Percentiles rank a stretch among this genome's conserved stretches.
Evolutionary conservation across 2,113 vertebrate genomes (phyloP).

Genomic region (Columba livia): DNA sequence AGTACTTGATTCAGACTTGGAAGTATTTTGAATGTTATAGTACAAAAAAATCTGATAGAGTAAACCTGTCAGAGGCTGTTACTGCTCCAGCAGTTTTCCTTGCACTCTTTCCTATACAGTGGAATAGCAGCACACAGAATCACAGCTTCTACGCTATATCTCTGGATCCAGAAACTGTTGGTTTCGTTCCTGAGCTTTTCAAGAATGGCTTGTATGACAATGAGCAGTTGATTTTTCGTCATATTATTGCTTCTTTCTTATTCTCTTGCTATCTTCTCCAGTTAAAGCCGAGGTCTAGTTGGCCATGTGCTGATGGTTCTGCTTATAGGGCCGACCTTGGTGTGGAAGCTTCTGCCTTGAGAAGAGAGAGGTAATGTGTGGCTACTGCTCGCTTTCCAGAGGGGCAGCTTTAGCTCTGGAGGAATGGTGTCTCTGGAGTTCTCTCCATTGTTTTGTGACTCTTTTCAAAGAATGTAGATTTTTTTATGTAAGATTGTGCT

Average conservation of each 20-base stretch:
- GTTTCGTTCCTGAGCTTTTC: background rate
- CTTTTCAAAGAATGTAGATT: background rate
- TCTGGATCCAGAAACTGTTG: background rate
- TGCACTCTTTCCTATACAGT: background rate
- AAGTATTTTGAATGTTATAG: background rate
- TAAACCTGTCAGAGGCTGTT: background rate
- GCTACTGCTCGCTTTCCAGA: background rate
- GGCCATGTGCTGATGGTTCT: background rate
- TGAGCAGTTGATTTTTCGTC: background rate
- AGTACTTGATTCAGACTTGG: background rate
- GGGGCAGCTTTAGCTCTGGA: background rate
- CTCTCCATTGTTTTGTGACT: background rate
- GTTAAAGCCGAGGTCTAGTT: background rate
- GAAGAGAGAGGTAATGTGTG: background rate
- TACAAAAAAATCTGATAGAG: background rate
- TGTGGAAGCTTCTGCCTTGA: background rate
- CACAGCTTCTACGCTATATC: accelerated
- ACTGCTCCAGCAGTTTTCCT: background rate
- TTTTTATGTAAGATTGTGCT: background rate
- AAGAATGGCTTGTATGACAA: background rate
- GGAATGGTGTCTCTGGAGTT: background rate
- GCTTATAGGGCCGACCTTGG: accelerated
- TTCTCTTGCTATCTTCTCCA: background rate
- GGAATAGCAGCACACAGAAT: too few relatives aligned
- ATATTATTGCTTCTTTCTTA: background rate